phyloP scores from a whole-genome alignment of 2,113 vertebrate species.

The Oryctolagus cuniculus region DNA sequence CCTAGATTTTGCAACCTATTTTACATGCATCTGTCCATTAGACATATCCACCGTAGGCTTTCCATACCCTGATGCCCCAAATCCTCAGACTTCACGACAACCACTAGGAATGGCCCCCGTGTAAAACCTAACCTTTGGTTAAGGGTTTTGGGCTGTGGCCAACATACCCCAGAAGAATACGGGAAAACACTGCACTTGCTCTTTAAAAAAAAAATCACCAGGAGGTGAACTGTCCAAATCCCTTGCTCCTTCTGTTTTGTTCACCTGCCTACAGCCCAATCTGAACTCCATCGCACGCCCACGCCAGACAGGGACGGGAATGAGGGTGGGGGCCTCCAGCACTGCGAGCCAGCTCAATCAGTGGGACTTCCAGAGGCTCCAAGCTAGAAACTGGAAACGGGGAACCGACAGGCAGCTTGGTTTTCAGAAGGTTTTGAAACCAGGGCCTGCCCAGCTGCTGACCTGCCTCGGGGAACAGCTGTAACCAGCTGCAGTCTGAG shows the following conservation, averaged over 20 bases:
- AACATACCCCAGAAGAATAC: neutral
- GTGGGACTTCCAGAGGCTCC: neutral
- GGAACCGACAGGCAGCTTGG: too few relatives aligned
- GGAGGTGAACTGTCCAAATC: neutral
- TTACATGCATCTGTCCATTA: neutral
- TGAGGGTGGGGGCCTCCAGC: fast-evolving
- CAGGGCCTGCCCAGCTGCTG: neutral
- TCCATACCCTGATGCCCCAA: neutral
- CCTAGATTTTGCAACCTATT: neutral
- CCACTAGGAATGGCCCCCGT: neutral
- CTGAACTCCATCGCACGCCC: neutral
- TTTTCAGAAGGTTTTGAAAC: neutral
- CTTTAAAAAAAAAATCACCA: neutral
- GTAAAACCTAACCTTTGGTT: slow-evolving; percentile 2
- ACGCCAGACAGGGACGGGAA: neutral
- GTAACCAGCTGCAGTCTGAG: neutral
- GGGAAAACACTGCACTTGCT: neutral
- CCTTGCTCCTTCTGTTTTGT: neutral
- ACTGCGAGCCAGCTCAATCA: neutral
- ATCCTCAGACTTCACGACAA: neutral
- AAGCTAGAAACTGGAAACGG: neutral
- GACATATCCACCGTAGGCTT: neutral
- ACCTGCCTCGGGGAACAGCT: neutral
- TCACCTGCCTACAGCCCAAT: neutral
- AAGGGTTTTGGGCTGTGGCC: neutral